Conservation (phyloP, 1,140 invertebrate genomes). For the Subanguina moxae region DNA sequence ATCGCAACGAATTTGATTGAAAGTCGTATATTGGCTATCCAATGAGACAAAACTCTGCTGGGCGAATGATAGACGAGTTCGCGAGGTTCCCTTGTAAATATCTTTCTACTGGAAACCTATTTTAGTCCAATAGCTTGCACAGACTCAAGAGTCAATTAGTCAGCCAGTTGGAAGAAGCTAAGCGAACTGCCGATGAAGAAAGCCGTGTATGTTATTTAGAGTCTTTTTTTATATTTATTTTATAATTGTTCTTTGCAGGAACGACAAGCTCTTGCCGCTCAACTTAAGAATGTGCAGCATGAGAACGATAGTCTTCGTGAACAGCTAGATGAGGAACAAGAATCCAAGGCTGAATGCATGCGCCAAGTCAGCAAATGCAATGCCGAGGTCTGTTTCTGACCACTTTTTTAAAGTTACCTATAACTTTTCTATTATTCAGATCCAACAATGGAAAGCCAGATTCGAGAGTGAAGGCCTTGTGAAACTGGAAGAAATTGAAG, state of each 20-base stretch:
- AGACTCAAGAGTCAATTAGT: conserved; percentile 93
- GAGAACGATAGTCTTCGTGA: conserved; percentile 94
- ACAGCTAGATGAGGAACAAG: conserved; percentile 88
- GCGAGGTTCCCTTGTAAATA: no score
- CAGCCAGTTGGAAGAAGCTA: conserved; percentile 92
- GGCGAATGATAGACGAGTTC: no score
- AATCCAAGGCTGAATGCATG: conserved; percentile 68
- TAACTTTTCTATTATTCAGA: conserved; percentile 16
- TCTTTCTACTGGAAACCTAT: conserved; percentile 55
- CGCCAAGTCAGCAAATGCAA: conserved; percentile 95
- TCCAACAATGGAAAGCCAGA: conserved; percentile 88
- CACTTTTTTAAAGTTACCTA: no score
- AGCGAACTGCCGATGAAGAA: conserved; percentile 92
- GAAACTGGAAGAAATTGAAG: conserved; percentile 89
- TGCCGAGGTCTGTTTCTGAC: conserved; percentile 67
- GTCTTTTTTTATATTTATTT: no score
- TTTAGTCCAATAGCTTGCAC: conserved; percentile 86
- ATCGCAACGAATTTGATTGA: no score
- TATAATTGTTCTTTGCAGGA: conserved; percentile 20
- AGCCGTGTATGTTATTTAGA: conserved; percentile 52
- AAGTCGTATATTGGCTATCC: no score
- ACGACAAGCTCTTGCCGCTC: conserved; percentile 58
- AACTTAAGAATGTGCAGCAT: conserved; percentile 80
- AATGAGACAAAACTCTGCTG: no score
- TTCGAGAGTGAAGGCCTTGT: conserved; percentile 94